phyloP scores from a whole-genome alignment of 2,113 vertebrate species.

The Crotophaga sulcirostris region DNA sequence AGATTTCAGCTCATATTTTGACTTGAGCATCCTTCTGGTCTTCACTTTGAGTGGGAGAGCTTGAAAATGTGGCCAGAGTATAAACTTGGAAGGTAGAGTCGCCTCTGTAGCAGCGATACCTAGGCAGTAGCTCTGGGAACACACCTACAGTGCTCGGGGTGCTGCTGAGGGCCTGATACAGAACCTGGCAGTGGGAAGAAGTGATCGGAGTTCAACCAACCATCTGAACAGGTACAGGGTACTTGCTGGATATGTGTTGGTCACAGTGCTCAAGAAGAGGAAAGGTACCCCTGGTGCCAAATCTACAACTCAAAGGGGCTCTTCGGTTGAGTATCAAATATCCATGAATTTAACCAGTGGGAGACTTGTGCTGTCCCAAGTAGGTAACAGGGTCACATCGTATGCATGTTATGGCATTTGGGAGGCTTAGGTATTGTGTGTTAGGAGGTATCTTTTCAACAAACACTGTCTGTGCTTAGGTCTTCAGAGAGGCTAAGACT shows the following conservation, averaged over 20 bases:
- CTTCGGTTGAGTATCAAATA: not conserved
- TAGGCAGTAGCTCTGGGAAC: not conserved
- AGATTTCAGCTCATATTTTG: not conserved
- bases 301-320: not conserved
- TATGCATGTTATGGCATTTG: not conserved
- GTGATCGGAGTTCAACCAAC: not conserved
- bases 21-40: not conserved
- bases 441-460: not conserved
- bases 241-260: not conserved
- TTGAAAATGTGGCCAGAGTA: not conserved
- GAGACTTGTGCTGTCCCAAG: not conserved
- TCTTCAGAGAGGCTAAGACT: not conserved
- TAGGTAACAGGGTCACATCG: not conserved
- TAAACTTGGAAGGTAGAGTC: not conserved
- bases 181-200: not conserved
- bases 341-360: not conserved
- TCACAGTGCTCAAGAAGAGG: not conserved
- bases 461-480: not conserved
- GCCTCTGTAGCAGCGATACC: not conserved
- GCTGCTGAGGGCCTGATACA: not conserved
- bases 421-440: rapidly evolving
- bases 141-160: rapidly evolving
- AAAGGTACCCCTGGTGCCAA: not conserved
- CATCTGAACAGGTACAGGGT: not conserved
- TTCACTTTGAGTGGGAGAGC: not conserved